Percentiles rank a stretch among this genome's conserved stretches.
Conservation (phyloP, 2,797 vertebrate genomes). For the Cirrhinus molitorella region DNA sequence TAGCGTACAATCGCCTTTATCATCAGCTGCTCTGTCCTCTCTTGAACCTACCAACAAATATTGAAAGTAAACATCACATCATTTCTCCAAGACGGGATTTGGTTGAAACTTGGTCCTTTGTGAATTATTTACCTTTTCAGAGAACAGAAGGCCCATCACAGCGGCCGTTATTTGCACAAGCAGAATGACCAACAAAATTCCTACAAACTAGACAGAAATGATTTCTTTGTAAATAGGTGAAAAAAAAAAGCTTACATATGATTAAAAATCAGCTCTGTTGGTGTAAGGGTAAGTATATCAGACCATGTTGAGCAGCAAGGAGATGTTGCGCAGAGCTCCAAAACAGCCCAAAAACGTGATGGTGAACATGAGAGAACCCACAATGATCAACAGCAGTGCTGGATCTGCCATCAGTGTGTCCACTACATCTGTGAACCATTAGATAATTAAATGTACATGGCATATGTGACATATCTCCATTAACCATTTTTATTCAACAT, state of each 20-base stretch:
- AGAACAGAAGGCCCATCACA: constrained; percentile 78
- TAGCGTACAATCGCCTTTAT: constrained; percentile 76
- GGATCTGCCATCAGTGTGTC: constrained; percentile 82
- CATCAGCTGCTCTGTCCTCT: constrained; percentile 77
- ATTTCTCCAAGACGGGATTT: background rate
- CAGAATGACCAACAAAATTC: constrained; percentile 74
- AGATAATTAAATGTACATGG: background rate
- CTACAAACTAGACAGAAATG: constrained; percentile 76
- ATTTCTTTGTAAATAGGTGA: constrained; percentile 16
- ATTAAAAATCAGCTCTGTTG: background rate
- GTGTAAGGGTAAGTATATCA: constrained; percentile 16
- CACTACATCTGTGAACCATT: constrained; percentile 75
- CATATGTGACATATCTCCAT: background rate
- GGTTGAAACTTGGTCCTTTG: background rate
- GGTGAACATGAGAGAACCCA: constrained; percentile 79
- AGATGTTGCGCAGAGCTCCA: constrained; percentile 78
- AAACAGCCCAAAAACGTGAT: constrained; percentile 83
- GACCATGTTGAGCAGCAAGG: constrained; percentile 76
- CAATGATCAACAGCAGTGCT: constrained; percentile 77
- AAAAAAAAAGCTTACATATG: background rate
- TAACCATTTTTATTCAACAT: background rate
- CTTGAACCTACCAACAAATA: constrained; percentile 69
- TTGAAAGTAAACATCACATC: background rate
- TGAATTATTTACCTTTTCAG: constrained; percentile 75
- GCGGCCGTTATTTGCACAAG: constrained; percentile 80